Evolutionary conservation across 2,888 invertebrate genomes (phyloP), one percentile per base, ranked within the genome.

Genomic region (Apamea monoglypha): DNA sequence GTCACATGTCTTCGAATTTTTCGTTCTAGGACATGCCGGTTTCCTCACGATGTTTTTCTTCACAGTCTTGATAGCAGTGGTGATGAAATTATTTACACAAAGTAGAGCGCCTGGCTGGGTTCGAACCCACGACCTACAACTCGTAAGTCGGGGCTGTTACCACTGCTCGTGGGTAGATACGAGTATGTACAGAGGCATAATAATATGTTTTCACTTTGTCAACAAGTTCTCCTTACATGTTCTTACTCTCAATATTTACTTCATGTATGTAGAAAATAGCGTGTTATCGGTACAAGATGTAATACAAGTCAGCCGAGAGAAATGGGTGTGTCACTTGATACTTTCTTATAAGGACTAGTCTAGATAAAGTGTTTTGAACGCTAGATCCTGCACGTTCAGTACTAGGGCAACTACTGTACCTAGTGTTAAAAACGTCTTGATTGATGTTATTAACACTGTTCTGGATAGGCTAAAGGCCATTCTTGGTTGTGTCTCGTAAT

Each of bases 271-370:
- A 56, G 81, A 69, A 59, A 79, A 68, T n/a, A 40, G 80, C 32
- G 64, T 63, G 56, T 84, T 84, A 68, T 56, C 14, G 21, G 40
- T 72, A 67, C 50, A 50, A 80, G 72, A 80, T 64, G 84, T 79
- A 84, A 72, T 80, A 80, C 56, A 84, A 82, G 82, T 69, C 81
- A 71, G 6, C 50, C 44, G 32, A 64, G 83, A 76, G 68, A 81
- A 85, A 81, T 81, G 82, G 72, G 68, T 64, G 84, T 84, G 86
- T 73, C 72, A 76, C 32, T 56, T 8, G 25, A 82, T 40, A 73
- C 25, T 44, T 68, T 63, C 47, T 32, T 59, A 3, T 63, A 84
- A 64, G 40, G 36, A 2, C 63, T 63, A 10, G 36, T 68, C 25
- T 29, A 36, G 63, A 79, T 36, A 14, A 1, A 59, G 69, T 66